Percentiles rank a stretch among this genome's conserved stretches.
Conservation (phyloP, 2,888 invertebrate genomes). For the Terebella lapidaria region DNA sequence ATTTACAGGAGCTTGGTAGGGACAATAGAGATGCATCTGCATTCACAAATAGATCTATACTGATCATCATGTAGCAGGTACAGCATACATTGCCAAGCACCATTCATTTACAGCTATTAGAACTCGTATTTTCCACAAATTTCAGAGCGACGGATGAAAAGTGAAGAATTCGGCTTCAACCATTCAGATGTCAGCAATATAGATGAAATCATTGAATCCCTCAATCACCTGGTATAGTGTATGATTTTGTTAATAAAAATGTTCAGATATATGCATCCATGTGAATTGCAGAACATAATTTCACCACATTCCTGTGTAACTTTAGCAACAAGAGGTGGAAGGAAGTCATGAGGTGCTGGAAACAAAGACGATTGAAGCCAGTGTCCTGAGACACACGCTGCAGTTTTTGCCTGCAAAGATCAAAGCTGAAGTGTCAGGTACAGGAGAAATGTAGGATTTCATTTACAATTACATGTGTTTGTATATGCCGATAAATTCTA, state of each 20-base stretch:
- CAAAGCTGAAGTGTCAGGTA: slow-evolving; percentile 45
- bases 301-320: no score
- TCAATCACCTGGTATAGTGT: neutral
- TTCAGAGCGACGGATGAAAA: slow-evolving; percentile 1
- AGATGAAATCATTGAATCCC: neutral
- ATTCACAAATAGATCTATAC: no score
- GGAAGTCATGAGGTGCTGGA: slow-evolving; percentile 44
- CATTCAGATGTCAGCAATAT: neutral
- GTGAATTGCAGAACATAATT: no score
- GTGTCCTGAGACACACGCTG: slow-evolving; percentile 45
- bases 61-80: no score
- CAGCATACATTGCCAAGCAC: no score
- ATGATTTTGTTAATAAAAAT: neutral
- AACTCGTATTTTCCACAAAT: neutral
- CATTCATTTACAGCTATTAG: no score
- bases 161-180: neutral
- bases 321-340: slow-evolving; percentile 27
- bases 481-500: no score
- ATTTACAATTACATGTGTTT: no score
- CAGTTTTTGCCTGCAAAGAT: slow-evolving; percentile 42
- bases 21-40: no score
- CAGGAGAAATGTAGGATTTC: no score
- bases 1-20: no score
- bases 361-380: slow-evolving; percentile 49
- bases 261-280: neutral